Evolutionary conservation across 23 tunicate genomes (phyloP).

Genomic region (Ciona savignyi): DNA sequence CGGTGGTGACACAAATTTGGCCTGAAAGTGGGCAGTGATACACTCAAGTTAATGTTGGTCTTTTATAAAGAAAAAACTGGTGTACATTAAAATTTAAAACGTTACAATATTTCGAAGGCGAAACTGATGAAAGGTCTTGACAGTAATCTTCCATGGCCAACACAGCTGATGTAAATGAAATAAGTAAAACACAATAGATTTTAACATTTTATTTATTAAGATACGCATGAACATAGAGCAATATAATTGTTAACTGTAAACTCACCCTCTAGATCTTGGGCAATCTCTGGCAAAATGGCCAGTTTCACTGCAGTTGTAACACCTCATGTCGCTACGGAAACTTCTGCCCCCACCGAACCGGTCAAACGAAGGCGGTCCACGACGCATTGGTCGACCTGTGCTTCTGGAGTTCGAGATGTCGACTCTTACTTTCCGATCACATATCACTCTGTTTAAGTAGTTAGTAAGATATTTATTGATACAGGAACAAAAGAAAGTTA

Average conservation of each 20-base stretch:
- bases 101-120: too few species aligned
- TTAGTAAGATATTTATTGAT: too few species aligned
- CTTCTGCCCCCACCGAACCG: neutral
- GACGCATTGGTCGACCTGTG: slow-evolving; percentile 1
- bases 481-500: too few species aligned
- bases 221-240: too few species aligned
- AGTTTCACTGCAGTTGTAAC: slow-evolving; percentile 47
- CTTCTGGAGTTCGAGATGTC: slow-evolving; percentile 49
- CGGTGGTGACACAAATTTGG: neutral
- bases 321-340: slow-evolving; percentile 26
- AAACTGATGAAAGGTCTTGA: too few species aligned
- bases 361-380: neutral
- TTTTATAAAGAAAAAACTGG: too few species aligned
- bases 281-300: slow-evolving; percentile 64
- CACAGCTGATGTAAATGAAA: too few species aligned
- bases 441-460: slow-evolving; percentile 30
- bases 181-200: too few species aligned
- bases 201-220: too few species aligned
- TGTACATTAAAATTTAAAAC: too few species aligned
- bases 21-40: neutral
- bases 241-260: too few species aligned
- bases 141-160: too few species aligned
- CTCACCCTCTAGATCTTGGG: slow-evolving; percentile 23
- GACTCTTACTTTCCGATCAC: slow-evolving; percentile 58
- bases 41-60: neutral